These are phyloP conservation scores for Bubalus kerabau DNA, from an alignment of 2,113 vertebrate species.

Conservation along the genomic window DNA sequence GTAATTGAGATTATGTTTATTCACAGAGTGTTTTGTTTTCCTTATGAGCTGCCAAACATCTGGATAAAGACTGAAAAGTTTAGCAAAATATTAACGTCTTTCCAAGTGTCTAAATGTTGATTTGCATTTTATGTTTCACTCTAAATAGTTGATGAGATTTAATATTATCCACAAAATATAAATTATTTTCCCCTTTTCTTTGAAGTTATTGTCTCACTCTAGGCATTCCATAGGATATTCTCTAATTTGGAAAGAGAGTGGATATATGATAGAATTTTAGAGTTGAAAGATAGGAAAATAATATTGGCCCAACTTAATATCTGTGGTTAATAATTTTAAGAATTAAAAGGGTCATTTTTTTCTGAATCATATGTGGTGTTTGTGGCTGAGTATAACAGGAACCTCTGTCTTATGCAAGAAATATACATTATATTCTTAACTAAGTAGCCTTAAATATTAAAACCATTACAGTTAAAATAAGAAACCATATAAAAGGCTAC, in stretches of 20 bases:
- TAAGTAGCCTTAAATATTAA: not conserved
- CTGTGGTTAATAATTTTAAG: not conserved
- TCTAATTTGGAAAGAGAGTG: not conserved
- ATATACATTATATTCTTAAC: not conserved
- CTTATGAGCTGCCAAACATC: conserved; percentile 58
- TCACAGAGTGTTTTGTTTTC: conserved; percentile 55
- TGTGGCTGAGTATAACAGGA: not conserved
- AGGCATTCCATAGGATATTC: not conserved
- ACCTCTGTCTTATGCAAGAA: not conserved
- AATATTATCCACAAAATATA: conserved; percentile 24
- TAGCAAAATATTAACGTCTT: conserved; percentile 56
- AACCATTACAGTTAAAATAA: not conserved
- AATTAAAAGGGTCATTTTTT: not conserved
- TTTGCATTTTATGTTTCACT: conserved; percentile 34
- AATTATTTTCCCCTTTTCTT: not conserved
- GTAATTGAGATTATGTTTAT: conserved; percentile 65
- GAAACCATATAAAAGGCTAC: not conserved
- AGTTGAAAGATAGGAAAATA: not conserved
- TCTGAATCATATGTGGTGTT: not conserved
- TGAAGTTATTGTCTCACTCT: not conserved
- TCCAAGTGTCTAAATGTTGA: conserved; percentile 30
- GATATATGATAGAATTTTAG: not conserved
- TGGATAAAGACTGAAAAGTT: conserved; percentile 41
- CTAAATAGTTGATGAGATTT: conserved; percentile 51
- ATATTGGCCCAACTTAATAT: not conserved